Base-by-base conservation (phyloP, 1,140 invertebrate genomes). In the Stegodyphus mimosarum region DNA sequence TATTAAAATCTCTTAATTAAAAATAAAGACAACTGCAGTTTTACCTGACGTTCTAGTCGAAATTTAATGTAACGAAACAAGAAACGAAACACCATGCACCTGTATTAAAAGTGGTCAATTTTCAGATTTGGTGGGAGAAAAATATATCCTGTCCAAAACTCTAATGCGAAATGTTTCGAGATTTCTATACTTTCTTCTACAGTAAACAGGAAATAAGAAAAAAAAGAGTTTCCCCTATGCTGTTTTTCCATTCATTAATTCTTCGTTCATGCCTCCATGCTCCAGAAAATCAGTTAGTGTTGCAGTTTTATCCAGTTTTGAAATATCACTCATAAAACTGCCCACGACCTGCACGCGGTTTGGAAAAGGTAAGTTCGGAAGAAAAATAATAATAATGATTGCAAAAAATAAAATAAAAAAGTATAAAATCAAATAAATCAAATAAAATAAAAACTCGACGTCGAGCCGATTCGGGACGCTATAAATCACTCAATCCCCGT, bases 401-500 rank as follows among this genome's bases (percentile, higher is more conserved):
- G 33, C 33, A 33, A 33, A 33, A 33, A 33, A 33, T 33, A 33
- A 33, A 33, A 33, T 33, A 33, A 33, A 33, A 33, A 33, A 33
- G 33, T 33, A 33, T 33, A 33, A 33, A 33, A 33, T 33, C 33
- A 33, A 33, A 33, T 33, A 33, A 33, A 33, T 33, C 33, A 33
- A 33, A 33, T 33, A 33, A 33, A 33, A 33, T 33, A 33, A 33
- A 33, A 33, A 33, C 33, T 33, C 33, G 33, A 33, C 33, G 33
- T 60, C 64, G 11, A 13, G 64, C 9, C 64, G 64, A 7, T 15
- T 9, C 49, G 18, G 15, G 67, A 74, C 48, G 81, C 77, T 85
- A 85, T 85, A 85, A 85, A 85, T 85, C 83, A 85, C 83, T 85
- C 83, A 85, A 72, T 18, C n/a, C 83, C 74, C 83, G 83, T 85